Evolutionary conservation across 2,797 vertebrate genomes (phyloP).

Genomic region (Bradypodion pumilum): DNA sequence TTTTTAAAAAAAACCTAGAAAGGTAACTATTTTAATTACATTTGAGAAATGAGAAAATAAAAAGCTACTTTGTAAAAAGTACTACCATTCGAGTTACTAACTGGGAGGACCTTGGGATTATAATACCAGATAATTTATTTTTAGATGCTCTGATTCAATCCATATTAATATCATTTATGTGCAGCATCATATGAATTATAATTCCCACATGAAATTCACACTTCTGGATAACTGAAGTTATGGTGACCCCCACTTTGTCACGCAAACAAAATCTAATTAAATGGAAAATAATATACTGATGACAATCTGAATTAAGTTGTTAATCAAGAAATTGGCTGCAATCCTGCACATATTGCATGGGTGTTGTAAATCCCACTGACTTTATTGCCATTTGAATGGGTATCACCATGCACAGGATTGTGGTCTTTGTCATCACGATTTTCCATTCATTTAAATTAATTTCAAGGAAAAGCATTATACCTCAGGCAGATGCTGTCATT

Average conservation of each 20-base stretch:
- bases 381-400: not conserved
- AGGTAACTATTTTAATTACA: too few species aligned
- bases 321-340: conserved; percentile 15
- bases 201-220: not conserved
- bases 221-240: not conserved
- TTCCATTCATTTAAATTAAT: conserved; percentile 3
- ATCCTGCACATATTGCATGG: not conserved
- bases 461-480: not conserved
- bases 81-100: too few species aligned
- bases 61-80: too few species aligned
- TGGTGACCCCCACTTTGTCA: not conserved
- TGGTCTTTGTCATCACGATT: not conserved
- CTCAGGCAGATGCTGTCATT: not conserved
- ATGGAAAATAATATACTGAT: not conserved
- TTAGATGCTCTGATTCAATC: not conserved
- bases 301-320: not conserved
- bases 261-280: not conserved
- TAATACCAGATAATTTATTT: conserved; percentile 29
- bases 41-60: too few species aligned
- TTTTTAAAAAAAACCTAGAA: too few species aligned
- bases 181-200: not conserved
- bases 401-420: not conserved
- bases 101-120: conserved; percentile 20
- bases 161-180: not conserved
- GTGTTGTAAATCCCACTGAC: conserved; percentile 1